These are phyloP conservation scores for Parascotia fuliginaria DNA, from an alignment of 2,888 invertebrate genomes.

Conservation along the genomic window DNA sequence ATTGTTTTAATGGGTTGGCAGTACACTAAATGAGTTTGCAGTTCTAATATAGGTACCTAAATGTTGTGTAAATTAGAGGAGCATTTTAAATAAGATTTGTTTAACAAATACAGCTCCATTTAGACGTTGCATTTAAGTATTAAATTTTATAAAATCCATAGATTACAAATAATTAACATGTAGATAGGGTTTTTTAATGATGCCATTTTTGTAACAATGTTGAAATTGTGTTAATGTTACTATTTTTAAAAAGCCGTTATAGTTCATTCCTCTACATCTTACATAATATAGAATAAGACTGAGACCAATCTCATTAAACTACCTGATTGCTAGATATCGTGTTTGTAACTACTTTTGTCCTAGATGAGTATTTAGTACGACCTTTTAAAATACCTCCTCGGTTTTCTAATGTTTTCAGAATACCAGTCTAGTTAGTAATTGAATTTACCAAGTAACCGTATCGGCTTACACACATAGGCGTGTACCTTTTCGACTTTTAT, in stretches of 20 bases:
- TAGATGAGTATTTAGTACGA: constrained; percentile 17
- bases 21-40: neutral
- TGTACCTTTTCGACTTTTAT: too few species aligned
- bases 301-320: constrained; percentile 69
- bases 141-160: constrained; percentile 51
- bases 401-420: neutral
- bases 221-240: constrained; percentile 43
- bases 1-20: too few species aligned
- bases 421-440: neutral
- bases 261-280: constrained; percentile 38
- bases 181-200: constrained; percentile 71
- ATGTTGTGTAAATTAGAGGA: constrained; percentile 1
- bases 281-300: constrained; percentile 68
- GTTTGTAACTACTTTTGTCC: constrained; percentile 39
- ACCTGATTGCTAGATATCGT: constrained; percentile 33
- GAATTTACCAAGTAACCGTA: too few species aligned
- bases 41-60: constrained; percentile 2
- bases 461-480: too few species aligned
- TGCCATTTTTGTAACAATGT: constrained; percentile 62
- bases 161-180: constrained; percentile 20
- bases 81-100: constrained; percentile 2
- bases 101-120: constrained; percentile 20
- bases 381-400: neutral
- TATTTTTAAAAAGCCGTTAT: constrained; percentile 21
- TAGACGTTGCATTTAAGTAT: constrained; percentile 55